These are phyloP conservation scores for Crambe crambe DNA, from an alignment of 37 sponge, comb jelly and placozoan species.

Conservation along the genomic window DNA sequence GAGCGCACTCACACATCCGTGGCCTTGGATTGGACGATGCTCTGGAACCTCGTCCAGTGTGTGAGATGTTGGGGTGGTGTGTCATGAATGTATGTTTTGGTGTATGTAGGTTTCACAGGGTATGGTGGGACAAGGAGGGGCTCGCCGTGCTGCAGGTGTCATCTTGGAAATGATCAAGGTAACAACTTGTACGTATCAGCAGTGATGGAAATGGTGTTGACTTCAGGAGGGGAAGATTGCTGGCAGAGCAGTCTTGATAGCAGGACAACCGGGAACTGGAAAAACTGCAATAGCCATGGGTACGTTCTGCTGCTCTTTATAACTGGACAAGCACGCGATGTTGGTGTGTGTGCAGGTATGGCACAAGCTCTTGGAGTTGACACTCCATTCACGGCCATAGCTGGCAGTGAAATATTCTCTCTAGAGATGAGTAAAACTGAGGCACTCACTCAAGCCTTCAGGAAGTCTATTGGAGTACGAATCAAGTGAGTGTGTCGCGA, in stretches of 20 bases:
- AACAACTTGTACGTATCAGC: neutral
- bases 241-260: conserved; percentile 93
- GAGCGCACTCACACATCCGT: conserved; percentile 98
- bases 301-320: neutral
- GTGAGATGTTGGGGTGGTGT: conserved; percentile 31
- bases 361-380: conserved; percentile 95
- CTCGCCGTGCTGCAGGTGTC: conserved; percentile 90
- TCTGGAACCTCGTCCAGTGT: conserved; percentile 88
- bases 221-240: conserved; percentile 94
- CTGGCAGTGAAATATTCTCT: conserved; percentile 95
- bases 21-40: conserved; percentile 98
- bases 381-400: conserved; percentile 93
- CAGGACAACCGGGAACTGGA: conserved; percentile 94
- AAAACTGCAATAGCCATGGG: conserved; percentile 99
- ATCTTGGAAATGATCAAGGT: conserved; percentile 94
- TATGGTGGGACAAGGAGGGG: conserved; percentile 95
- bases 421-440: conserved; percentile 98
- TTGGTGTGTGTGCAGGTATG: conserved; percentile 67
- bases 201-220: neutral
- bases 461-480: conserved; percentile 95
- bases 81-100: neutral
- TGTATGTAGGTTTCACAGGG: conserved; percentile 83
- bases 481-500: conserved; percentile 80
- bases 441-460: conserved; percentile 93
- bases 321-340: neutral